Evolutionary conservation across 2,113 vertebrate species (phyloP).

Genomic region (Oreochromis tanganicae): DNA sequence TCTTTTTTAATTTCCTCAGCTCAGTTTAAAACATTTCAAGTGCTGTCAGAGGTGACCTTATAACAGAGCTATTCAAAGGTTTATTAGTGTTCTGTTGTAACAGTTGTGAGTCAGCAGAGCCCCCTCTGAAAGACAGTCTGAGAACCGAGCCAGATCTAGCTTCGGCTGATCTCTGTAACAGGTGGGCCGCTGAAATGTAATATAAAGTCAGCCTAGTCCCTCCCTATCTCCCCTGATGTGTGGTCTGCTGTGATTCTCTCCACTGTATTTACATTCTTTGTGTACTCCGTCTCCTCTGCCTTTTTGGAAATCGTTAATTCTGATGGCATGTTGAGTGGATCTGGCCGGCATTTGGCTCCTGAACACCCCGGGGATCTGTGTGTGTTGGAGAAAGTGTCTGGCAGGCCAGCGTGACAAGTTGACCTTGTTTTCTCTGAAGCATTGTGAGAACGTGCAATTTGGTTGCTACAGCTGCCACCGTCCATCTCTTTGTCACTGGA

Average conservation of each 20-base stretch:
- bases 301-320: conserved; percentile 49
- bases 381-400: conserved; percentile 29
- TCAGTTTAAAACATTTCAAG: not conserved
- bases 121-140: not conserved
- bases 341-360: conserved; percentile 13
- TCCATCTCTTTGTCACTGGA: conserved; percentile 44
- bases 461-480: conserved; percentile 49
- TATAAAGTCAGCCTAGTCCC: conserved; percentile 18
- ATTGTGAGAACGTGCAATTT: conserved; percentile 51
- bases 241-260: conserved; percentile 49
- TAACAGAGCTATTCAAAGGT: not conserved
- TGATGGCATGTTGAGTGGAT: conserved; percentile 39
- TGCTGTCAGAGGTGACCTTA: not conserved
- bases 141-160: conserved; percentile 12
- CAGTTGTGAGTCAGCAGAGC: conserved; percentile 23
- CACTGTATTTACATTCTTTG: conserved; percentile 58
- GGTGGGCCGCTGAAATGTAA: conserved; percentile 54
- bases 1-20: not conserved
- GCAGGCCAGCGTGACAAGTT: conserved; percentile 22
- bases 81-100: not conserved
- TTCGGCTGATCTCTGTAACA: conserved; percentile 39
- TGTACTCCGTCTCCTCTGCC: conserved; percentile 1
- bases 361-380: not conserved
- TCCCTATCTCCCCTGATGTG: conserved; percentile 30
- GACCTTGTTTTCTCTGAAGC: conserved; percentile 46